Percentiles rank a stretch among this genome's conserved stretches.
Evolutionary conservation across 2,113 vertebrate species (phyloP).

Genomic region (Diadophis punctatus): DNA sequence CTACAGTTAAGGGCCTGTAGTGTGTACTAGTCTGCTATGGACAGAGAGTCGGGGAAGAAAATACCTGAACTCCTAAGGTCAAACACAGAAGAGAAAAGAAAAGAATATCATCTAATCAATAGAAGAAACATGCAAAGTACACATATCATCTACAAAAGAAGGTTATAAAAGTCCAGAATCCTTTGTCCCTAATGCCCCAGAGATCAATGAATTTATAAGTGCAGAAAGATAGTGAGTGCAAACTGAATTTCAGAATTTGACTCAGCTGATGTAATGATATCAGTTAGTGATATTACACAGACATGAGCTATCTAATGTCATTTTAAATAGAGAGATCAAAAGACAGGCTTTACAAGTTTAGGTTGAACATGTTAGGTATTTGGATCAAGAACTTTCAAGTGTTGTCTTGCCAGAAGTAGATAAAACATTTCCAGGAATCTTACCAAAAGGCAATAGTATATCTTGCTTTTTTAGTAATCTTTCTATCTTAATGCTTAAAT

Average conservation of each 20-base stretch:
- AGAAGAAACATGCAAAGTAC: neutral
- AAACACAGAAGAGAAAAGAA: neutral
- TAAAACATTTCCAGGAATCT: neutral
- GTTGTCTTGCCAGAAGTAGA: neutral
- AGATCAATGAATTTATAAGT: neutral
- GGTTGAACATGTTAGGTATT: neutral
- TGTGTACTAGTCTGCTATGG: neutral
- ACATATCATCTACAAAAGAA: neutral
- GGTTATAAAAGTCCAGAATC: neutral
- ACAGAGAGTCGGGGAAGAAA: neutral
- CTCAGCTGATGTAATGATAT: neutral
- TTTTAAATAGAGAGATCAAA: neutral
- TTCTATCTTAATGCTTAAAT: neutral
- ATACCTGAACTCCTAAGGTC: neutral
- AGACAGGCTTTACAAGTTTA: neutral
- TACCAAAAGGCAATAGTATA: neutral
- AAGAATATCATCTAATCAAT: neutral
- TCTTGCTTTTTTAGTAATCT: neutral
- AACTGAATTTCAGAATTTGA: neutral
- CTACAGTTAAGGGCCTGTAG: neutral
- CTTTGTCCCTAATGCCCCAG: neutral
- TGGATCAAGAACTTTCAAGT: neutral
- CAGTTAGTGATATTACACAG: neutral
- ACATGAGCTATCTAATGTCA: neutral
- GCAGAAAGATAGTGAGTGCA: neutral